Base-by-base conservation (phyloP, 30 jellyfish, hydroid and myxozoan species). In the Cassiopea xamachana region DNA sequence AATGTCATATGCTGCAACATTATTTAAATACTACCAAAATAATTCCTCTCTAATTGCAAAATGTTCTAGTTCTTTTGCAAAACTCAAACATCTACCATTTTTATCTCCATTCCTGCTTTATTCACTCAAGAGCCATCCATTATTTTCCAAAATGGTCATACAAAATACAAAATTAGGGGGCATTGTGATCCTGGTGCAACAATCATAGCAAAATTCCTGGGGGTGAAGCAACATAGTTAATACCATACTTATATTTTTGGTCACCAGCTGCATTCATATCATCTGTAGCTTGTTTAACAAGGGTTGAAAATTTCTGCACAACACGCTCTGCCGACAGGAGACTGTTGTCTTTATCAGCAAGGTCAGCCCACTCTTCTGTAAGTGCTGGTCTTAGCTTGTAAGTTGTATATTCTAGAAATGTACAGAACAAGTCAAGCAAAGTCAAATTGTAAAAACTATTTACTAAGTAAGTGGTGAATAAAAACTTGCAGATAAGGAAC, bases 261-360 rank as follows among this genome's bases (percentile, higher is more conserved):
- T 14, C 2, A 16, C 18, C n/a, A 2, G 17, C 77, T 70, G 9
- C 59, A 49, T 84, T 84, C 45, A 84, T 46, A 75, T 71, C 92
- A 69, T 72, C 77, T 10, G 70, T 71, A n/a, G 85, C 62, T 17
- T 55, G 78, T 46, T 61, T 27, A 19, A 70, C 85, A 48, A 84
- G 92, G 19, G n/a, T 71, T 16, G 92, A 69, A 55, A 84, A 84
- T 16, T 76, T 8, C 19, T 70, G 85, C 59, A 84, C 78, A 48
- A 84, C 92, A 16, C 92, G 83, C 46, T 84, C 92, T 10, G 92
- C 92, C 15, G 92, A 84, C 46, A 84, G 75, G 17, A 46, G 62
- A 7, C 71, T 84, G 61, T 60, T 75, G 58, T 84, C 85, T 60
- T 2, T 1, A 17, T 69, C 84, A 47, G 92, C 84, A 15, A 84